phyloP scores from a whole-genome alignment of 2,888 invertebrate species.

The Sepiola atlantica region DNA sequence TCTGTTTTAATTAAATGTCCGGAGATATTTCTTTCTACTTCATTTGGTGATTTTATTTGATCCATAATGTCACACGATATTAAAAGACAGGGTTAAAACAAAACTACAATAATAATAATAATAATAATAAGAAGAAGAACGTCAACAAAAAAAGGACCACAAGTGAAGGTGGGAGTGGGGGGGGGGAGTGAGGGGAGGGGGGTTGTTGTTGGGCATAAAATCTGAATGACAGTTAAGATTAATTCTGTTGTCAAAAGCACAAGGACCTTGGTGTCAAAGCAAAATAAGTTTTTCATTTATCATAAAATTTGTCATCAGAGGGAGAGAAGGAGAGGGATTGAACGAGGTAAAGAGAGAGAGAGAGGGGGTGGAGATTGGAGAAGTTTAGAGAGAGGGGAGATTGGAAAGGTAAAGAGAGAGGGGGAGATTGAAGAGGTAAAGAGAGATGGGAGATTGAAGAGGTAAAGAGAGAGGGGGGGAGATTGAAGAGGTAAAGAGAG shows the following conservation, averaged over 20 bases:
- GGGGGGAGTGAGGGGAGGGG: neutral
- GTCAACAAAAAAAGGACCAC: no score
- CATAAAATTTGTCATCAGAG: neutral
- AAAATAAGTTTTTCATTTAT: conserved; percentile 32
- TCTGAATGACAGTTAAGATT: conserved; percentile 17
- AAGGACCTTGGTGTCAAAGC: conserved; percentile 32
- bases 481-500: no score
- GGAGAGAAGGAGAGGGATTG: neutral
- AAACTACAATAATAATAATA: neutral
- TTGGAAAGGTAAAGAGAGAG: no score
- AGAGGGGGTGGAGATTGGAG: no score
- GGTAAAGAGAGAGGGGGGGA: neutral
- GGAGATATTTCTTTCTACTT: neutral
- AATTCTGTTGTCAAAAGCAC: conserved; percentile 32
- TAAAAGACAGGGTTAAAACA: neutral
- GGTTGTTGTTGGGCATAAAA: neutral
- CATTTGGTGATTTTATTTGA: conserved; percentile 32
- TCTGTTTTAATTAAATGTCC: conserved; percentile 10
- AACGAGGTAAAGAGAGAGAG: no score
- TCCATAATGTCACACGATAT: neutral
- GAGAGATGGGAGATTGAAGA: neutral
- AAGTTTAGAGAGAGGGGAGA: neutral
- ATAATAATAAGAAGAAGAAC: neutral
- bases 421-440: neutral
- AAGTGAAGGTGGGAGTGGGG: no score